Evolutionary conservation across 2,113 vertebrate genomes (phyloP), one percentile per base, ranked within the genome.

Genomic region (Lota lota): DNA sequence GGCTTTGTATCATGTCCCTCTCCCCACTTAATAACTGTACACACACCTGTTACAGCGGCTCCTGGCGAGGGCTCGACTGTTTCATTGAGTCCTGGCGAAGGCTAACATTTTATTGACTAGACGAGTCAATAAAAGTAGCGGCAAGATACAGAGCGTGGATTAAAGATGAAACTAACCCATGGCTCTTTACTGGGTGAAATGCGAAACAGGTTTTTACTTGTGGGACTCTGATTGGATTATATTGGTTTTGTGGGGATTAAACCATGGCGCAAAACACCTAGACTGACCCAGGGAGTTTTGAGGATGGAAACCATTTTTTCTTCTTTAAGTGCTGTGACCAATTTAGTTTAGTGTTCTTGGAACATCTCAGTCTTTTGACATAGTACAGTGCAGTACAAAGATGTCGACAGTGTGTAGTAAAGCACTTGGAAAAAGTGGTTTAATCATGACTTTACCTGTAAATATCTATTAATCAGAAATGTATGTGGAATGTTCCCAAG

Each of bases 61-160:
- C 2, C 4, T 19, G 4, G 61, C 54, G 58, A 73, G 74, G 60
- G 18, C 7, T 63, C 6, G 28, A 28, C 40, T 47, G 12, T 47
- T 14, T 47, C 40, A 47, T 10, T 10, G 6, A 50, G 8, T 28
- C 4, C 4, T 19, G 2, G 63, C 54, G 58, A 73, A 75, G 60
- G 18, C 10, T 63, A 28, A 5, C 4, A 28, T 28, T 28, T 3
- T 28, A 28, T 4, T 28, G 4, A 28, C 28, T 28, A 73, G n/a
- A 61, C 66, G 24, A 58, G 54, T 73, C 65, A 53, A 54, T 64
- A 33, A 57, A 75, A n/a, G 56, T 22, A 69, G 24, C 6, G 21
- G 24, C 20, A 59, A 6, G 20, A 71, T 72, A 2, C 53, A 72
- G 40, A 51, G 21, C 61, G 12, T 61, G 60, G 36, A 60, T 36